These are phyloP conservation scores for Acinonyx jubatus DNA, from an alignment of 2,113 vertebrate genomes.

Conservation along the genomic window DNA sequence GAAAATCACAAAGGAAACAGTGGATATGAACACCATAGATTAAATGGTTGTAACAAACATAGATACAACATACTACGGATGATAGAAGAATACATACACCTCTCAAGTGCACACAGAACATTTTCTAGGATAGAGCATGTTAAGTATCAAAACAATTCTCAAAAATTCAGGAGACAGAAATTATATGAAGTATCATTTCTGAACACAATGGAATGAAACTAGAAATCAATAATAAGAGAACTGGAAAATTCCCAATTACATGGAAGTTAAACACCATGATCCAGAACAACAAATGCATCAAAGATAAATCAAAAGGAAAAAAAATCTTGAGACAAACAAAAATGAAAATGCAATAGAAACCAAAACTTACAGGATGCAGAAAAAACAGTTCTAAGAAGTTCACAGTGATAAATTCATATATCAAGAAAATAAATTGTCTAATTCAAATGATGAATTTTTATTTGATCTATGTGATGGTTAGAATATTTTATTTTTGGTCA, in stretches of 20 bases:
- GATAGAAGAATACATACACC: not conserved
- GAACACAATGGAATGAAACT: not conserved
- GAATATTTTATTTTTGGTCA: not conserved
- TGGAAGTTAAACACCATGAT: not conserved
- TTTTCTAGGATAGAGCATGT: not conserved
- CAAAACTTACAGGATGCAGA: not conserved
- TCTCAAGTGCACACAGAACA: not conserved
- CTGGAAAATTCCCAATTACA: not conserved
- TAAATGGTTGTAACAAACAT: not conserved
- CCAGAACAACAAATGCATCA: not conserved
- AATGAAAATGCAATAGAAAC: not conserved
- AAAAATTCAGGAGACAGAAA: not conserved
- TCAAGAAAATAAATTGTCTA: not conserved
- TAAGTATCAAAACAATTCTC: not conserved
- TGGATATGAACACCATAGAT: not conserved
- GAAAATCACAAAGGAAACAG: not conserved
- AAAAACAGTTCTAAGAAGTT: not conserved
- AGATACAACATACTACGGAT: not conserved
- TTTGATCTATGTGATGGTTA: not conserved
- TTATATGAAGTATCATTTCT: not conserved
- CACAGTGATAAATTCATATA: not conserved
- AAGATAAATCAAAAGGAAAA: not conserved
- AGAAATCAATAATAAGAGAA: not conserved
- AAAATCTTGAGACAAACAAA: not conserved
- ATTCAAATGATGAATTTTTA: not conserved